Conservation (phyloP, 2,113 vertebrate genomes). For the Spilogale gracilis region DNA sequence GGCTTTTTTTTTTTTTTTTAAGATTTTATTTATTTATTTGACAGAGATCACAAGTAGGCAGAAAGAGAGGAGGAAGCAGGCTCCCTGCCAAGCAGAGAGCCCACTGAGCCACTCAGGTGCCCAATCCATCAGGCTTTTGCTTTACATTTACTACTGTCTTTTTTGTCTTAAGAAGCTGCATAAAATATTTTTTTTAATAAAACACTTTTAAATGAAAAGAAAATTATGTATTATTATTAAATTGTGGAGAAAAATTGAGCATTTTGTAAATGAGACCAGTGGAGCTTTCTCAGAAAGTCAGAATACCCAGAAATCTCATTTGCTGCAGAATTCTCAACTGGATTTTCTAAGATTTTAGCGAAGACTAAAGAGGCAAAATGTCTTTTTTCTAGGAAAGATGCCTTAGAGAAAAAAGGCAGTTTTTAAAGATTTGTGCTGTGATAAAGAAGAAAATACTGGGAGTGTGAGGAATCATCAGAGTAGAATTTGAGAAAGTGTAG, state of each 20-base stretch:
- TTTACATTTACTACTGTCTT: constrained; percentile 11
- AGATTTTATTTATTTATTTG: too few relatives aligned
- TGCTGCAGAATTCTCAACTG: not conserved
- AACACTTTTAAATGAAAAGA: constrained; percentile 67
- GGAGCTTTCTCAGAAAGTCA: constrained; percentile 59
- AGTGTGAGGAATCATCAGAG: not conserved
- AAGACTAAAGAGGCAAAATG: not conserved
- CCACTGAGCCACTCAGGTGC: too few relatives aligned
- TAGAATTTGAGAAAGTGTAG: not conserved
- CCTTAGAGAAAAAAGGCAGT: constrained; percentile 16
- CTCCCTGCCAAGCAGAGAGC: too few relatives aligned
- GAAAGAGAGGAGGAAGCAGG: too few relatives aligned
- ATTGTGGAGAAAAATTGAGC: constrained; percentile 46
- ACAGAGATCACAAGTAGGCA: too few relatives aligned
- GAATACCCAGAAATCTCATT: constrained; percentile 37
- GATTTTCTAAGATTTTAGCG: constrained; percentile 38
- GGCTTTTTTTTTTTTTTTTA: too few relatives aligned
- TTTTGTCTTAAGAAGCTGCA: constrained; percentile 51
- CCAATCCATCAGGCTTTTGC: constrained; percentile 17
- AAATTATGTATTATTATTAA: constrained; percentile 67
- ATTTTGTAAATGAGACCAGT: not conserved
- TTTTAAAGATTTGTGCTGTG: not conserved
- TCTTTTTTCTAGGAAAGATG: not conserved
- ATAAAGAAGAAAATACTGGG: not conserved
- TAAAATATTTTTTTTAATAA: constrained; percentile 59